Percentiles rank a stretch among this genome's conserved stretches.
Evolutionary conservation across 2,888 invertebrate genomes (phyloP).

Genomic region (Noctua comes): DNA sequence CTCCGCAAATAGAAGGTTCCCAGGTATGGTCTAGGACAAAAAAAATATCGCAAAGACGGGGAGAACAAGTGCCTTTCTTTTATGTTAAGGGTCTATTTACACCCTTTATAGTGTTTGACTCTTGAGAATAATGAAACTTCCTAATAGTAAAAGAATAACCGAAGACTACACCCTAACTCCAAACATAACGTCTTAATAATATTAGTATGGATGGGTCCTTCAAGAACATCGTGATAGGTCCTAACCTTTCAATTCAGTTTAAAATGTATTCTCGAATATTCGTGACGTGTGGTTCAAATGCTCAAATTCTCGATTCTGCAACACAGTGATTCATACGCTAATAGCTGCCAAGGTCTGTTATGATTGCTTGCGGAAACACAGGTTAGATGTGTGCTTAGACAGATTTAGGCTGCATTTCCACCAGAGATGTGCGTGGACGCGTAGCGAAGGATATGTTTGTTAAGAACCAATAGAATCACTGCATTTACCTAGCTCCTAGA

Average conservation of each 20-base stretch:
- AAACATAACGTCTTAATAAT: not conserved
- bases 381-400: constrained; percentile 16
- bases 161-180: too few relatives aligned
- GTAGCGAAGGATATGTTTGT: too few relatives aligned
- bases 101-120: too few relatives aligned
- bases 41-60: too few relatives aligned
- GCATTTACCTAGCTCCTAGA: too few relatives aligned
- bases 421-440: too few relatives aligned
- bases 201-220: not conserved
- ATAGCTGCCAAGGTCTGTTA: constrained; percentile 55
- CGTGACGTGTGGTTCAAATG: constrained; percentile 12
- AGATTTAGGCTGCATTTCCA: constrained; percentile 9
- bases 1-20: too few relatives aligned
- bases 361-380: constrained; percentile 51
- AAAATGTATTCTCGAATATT: constrained; percentile 41
- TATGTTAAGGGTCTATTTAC: too few relatives aligned
- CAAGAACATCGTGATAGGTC: constrained; percentile 42
- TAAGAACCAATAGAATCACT: not conserved
- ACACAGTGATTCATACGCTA: constrained; percentile 50
- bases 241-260: constrained; percentile 13
- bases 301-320: constrained; percentile 14
- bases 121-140: too few relatives aligned
- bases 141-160: too few relatives aligned
- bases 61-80: too few relatives aligned
- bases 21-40: too few relatives aligned